Evolutionary conservation across 1,140 invertebrate species (phyloP).

Genomic region (Diachasmimorpha longicaudata): DNA sequence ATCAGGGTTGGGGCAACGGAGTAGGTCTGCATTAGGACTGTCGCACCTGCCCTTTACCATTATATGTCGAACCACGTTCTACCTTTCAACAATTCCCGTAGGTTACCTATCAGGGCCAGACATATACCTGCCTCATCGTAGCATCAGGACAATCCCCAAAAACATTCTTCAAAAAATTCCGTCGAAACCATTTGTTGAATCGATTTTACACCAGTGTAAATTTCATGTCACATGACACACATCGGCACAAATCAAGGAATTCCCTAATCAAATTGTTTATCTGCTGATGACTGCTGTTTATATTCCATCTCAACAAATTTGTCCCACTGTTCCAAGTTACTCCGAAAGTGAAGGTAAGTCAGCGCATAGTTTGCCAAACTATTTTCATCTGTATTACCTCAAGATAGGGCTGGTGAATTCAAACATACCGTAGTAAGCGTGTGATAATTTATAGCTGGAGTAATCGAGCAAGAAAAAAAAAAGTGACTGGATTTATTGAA

Average conservation of each 20-base stretch:
- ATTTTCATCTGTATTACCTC: conserved; percentile 12
- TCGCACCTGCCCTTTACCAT: conserved; percentile 37
- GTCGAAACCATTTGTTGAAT: not conserved
- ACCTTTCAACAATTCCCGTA: not conserved
- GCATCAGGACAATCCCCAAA: not conserved
- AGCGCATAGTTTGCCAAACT: not conserved
- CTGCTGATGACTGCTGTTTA: not conserved
- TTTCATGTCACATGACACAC: no score
- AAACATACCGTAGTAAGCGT: not conserved
- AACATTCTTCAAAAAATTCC: not conserved
- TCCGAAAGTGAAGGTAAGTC: not conserved
- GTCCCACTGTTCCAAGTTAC: conserved; percentile 25
- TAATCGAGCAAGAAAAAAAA: conserved; percentile 5
- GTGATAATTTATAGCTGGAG: conserved; percentile 12
- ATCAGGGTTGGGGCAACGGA: conserved; percentile 4
- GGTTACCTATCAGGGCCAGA: not conserved
- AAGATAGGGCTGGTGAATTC: not conserved
- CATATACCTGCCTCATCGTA: not conserved
- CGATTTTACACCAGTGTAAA: not conserved
- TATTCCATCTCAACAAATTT: not conserved
- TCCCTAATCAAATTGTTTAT: not conserved
- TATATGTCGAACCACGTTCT: conserved; percentile 13
- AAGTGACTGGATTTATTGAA: conserved; percentile 6
- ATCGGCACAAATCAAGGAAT: not conserved
- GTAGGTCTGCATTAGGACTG: conserved; percentile 31